Evolutionary conservation across 1,140 invertebrate genomes (phyloP), one percentile per base, ranked within the genome.

Genomic region (Scaptomyza pallida): DNA sequence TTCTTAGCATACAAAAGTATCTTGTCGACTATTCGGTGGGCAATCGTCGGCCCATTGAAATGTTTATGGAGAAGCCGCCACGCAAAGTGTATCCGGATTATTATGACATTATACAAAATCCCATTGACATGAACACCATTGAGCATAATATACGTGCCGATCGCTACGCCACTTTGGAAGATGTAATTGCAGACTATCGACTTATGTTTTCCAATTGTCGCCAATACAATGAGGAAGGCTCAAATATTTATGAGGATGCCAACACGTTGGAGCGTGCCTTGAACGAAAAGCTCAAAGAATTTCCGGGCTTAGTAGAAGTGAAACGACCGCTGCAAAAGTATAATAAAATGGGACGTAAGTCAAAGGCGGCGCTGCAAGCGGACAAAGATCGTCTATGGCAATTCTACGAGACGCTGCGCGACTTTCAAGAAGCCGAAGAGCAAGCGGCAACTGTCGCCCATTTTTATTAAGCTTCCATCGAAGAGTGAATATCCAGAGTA

Each of bases 61-160:
- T 97, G 76, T 99, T 99, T 89, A 97, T 99, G 96, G 97, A 98
- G 91, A 97, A 99, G 90, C 98, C 98, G 3, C 98, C 97, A 0
- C 97, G 97, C 85, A 98, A 98, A 91, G 92, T 98, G 15, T 99
- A 99, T 92, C 97, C 98, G 0, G 98, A 98, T 90, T 99, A 99
- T 92, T 99, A 99, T 92, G 95, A 97, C 92, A 95, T 99, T 1
- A 99, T 99, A 63, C 93, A 95, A 33, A 96, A 97, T 76, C 98
- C 98, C 0, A 98, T 99, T 63, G 98, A 99, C 91, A 97, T 99
- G 95, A 93, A 97, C 35, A 97, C 95, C 23, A 99, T 99, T 88
- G 96, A 98, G 86, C 92, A 94, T 13, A 98, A 98, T 92, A 98
- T 99, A 45, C 96, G 97, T 90, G 92, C 92, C 12, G 94, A 95